phyloP scores from a whole-genome alignment of 2,797 vertebrate species.

The Masticophis lateralis region DNA sequence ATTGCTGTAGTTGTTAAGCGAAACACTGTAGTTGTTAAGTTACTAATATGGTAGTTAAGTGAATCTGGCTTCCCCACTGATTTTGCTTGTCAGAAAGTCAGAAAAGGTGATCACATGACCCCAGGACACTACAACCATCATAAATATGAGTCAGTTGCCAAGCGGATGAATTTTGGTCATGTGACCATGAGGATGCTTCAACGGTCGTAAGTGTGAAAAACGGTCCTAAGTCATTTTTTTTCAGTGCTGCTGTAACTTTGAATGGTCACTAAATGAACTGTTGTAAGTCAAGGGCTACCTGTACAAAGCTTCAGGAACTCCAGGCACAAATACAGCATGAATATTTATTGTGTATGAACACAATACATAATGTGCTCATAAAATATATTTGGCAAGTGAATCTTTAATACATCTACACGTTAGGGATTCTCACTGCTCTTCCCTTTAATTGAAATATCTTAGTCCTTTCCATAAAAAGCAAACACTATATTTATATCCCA shows the following conservation, averaged over 20 bases:
- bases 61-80: neutral
- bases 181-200: neutral
- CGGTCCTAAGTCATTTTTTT: neutral
- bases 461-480: neutral
- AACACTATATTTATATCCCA: neutral
- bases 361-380: neutral
- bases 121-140: neutral
- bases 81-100: neutral
- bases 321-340: neutral
- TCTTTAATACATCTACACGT: neutral
- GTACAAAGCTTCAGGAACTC: neutral
- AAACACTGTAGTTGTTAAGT: neutral
- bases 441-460: neutral
- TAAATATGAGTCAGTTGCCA: neutral
- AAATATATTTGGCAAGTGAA: neutral
- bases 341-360: neutral
- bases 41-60: neutral
- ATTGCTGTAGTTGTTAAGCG: neutral
- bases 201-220: neutral
- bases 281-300: neutral
- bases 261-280: neutral
- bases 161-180: neutral
- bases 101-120: neutral
- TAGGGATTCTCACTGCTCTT: neutral
- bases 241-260: neutral